phyloP scores from a whole-genome alignment of 2,797 vertebrate genomes.

The Serranus cabrilla region DNA sequence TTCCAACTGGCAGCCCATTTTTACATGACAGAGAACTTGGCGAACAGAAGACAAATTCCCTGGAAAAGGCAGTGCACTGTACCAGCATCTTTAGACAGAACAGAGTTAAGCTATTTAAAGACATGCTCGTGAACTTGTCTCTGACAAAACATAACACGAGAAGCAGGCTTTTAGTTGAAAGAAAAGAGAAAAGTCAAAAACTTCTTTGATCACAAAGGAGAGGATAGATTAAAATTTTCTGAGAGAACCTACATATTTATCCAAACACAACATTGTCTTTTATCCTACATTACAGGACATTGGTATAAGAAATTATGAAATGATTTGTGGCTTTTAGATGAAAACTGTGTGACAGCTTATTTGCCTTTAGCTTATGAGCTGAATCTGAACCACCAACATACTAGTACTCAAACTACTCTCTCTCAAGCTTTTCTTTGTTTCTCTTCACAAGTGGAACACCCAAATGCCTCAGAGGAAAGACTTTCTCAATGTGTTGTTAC shows the following conservation, averaged over 20 bases:
- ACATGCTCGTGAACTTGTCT: slow-evolving; percentile 8
- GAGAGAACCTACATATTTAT: not conserved
- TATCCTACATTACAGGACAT: not conserved
- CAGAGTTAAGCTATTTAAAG: slow-evolving; percentile 32
- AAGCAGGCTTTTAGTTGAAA: not conserved
- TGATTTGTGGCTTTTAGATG: too few relatives aligned
- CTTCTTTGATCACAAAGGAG: not conserved
- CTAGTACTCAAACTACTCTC: too few relatives aligned
- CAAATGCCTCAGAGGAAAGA: too few relatives aligned
- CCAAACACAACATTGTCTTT: not conserved
- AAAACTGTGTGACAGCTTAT: too few relatives aligned
- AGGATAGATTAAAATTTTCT: not conserved
- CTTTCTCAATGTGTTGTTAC: too few relatives aligned
- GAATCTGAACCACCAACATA: too few relatives aligned
- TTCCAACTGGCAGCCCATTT: not conserved
- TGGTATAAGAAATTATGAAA: not conserved
- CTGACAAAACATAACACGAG: slow-evolving; percentile 18
- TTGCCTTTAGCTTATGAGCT: too few relatives aligned
- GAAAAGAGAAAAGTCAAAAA: not conserved
- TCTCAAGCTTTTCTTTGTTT: too few relatives aligned
- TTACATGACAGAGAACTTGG: slow-evolving; percentile 20
- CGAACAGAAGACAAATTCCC: not conserved
- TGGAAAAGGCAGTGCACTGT: slow-evolving; percentile 3
- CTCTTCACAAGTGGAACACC: too few relatives aligned
- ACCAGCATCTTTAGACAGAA: slow-evolving; percentile 16